Base-by-base conservation (phyloP, 2,113 vertebrate genomes). In the Crotophaga sulcirostris region DNA sequence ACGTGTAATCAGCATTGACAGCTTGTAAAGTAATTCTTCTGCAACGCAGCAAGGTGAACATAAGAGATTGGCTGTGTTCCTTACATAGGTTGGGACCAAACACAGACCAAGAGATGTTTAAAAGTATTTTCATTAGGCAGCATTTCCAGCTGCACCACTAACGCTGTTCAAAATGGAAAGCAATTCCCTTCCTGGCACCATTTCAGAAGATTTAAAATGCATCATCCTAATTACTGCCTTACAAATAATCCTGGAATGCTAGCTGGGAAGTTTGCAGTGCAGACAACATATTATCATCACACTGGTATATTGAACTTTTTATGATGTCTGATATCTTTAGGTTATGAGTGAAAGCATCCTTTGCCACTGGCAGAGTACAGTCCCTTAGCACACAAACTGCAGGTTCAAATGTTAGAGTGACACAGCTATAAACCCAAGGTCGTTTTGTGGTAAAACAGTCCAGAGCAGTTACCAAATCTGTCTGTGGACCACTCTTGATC, bases 71-170 rank as follows among this genome's bases (percentile, higher is more conserved):
- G 55, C 29, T 15, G 34, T 67, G 73, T 85, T 97, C 67, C 90
- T 95, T 93, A 70, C 78, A 80, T 94, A 97, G 94, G 77, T 87
- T 94, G 91, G 84, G 55, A 92, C 86, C 89, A 93, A 91, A 91
- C 1, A 2, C 95, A 97, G 96, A 96, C 84, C 73, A 96, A 96
- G 88, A 93, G 74, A 97, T 95, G 68, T 87, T 97, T 94, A 81
- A 72, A 92, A 96, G 92, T 97, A 96, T 98, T 98, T 97, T 97
- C 96, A 97, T 97, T 95, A 97, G 86, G 86, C 93, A 93, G 87
- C 79, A 94, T 90, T 96, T 96, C 94, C 96, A 95, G 84, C 85
- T 93, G 93, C 93, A 97, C 92, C 84, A 90, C 91, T 90, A 68
- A 88, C 73, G 54, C 93, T 92, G 64, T 67, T 90, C 28, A 69